Evolutionary conservation across 2,888 invertebrate species (phyloP).

Genomic region (Argyresthia albistria): DNA sequence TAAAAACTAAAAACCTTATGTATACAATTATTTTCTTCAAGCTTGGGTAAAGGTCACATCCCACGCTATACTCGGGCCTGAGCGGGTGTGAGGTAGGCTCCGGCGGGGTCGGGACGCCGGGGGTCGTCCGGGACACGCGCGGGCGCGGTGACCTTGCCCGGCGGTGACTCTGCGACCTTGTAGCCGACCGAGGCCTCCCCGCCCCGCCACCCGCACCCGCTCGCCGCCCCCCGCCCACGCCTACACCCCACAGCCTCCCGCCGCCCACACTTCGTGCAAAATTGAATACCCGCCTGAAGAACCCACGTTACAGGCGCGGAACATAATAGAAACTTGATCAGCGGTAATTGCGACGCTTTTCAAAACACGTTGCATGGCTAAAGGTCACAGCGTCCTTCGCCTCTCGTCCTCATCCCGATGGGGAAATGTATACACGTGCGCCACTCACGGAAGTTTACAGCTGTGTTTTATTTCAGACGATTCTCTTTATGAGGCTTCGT

Average conservation of each 20-base stretch:
- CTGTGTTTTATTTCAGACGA: too few species aligned
- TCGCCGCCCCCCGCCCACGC: constrained; percentile 16
- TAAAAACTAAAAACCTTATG: constrained; percentile 46
- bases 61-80: constrained; percentile 62
- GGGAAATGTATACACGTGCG: too few species aligned
- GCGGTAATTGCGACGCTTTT: not conserved
- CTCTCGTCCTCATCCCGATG: too few species aligned
- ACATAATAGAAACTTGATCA: constrained; percentile 11
- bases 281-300: constrained; percentile 11
- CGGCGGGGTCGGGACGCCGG: constrained; percentile 29
- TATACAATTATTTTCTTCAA: constrained; percentile 64
- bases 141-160: constrained; percentile 70
- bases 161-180: constrained; percentile 72
- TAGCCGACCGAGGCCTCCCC: constrained; percentile 39
- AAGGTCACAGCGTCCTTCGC: too few species aligned
- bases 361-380: not conserved
- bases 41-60: constrained; percentile 68
- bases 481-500: too few species aligned
- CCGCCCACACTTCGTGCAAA: constrained; percentile 8
- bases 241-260: constrained; percentile 17
- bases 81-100: constrained; percentile 39
- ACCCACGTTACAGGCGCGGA: constrained; percentile 28
- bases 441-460: too few species aligned
- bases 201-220: constrained; percentile 9
- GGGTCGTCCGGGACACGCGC: constrained; percentile 34